Percentiles rank a stretch among this genome's conserved stretches.
Evolutionary conservation across 2,797 vertebrate genomes (phyloP).

Genomic region (Gambusia yucatana): DNA sequence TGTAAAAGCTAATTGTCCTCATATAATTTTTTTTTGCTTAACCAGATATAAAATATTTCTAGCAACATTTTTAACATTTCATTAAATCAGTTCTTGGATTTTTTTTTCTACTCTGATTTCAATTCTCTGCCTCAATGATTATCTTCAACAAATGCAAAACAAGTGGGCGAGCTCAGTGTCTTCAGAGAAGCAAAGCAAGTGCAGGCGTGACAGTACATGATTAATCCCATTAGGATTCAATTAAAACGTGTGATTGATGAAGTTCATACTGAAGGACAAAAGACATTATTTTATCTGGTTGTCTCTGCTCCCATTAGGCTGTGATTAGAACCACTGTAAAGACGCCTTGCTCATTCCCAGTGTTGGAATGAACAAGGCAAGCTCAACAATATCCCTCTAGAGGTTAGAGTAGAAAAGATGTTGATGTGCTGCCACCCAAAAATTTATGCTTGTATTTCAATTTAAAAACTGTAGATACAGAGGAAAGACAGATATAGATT

Average conservation of each 20-base stretch:
- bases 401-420: slow-evolving; percentile 3
- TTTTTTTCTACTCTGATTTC: slow-evolving; percentile 31
- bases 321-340: neutral
- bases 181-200: slow-evolving; percentile 51
- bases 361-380: neutral
- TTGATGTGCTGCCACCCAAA: neutral
- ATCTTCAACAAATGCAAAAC: slow-evolving; percentile 44
- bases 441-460: neutral
- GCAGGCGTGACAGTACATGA: slow-evolving; percentile 60
- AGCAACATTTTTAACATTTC: slow-evolving; percentile 36
- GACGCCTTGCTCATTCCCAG: slow-evolving; percentile 1
- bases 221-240: slow-evolving; percentile 74
- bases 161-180: slow-evolving; percentile 46
- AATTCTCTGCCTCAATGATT: slow-evolving; percentile 47
- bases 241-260: slow-evolving; percentile 71
- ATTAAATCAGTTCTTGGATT: slow-evolving; percentile 28
- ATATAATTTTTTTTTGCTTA: neutral
- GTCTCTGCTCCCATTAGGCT: slow-evolving; percentile 30
- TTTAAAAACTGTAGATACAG: neutral
- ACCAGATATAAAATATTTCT: slow-evolving; percentile 10
- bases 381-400: slow-evolving; percentile 14
- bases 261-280: slow-evolving; percentile 60
- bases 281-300: slow-evolving; percentile 52
- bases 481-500: neutral
- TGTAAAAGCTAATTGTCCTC: neutral